Evolutionary conservation across 2,888 invertebrate genomes (phyloP).

Genomic region (Synergus umbraculus): DNA sequence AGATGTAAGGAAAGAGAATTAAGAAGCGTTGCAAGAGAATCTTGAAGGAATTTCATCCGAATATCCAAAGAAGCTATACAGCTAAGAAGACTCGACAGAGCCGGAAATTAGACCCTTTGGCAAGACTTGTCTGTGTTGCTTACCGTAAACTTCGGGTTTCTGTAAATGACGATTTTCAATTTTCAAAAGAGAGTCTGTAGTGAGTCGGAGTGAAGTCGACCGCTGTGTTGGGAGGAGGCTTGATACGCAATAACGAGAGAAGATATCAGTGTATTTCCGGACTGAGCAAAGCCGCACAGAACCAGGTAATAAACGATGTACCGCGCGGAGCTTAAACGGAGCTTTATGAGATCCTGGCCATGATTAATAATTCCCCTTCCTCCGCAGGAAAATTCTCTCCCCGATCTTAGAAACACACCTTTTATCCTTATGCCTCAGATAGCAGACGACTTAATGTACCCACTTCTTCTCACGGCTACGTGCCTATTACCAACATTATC

Average conservation of each 20-base stretch:
- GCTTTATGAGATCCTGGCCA: slow-evolving; percentile 74
- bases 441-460: slow-evolving; percentile 44
- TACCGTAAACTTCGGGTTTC: slow-evolving; percentile 30
- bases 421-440: slow-evolving; percentile 53
- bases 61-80: slow-evolving; percentile 8
- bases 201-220: neutral
- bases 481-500: slow-evolving; percentile 42
- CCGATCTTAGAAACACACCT: slow-evolving; percentile 45
- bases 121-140: slow-evolving; percentile 34
- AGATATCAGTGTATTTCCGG: slow-evolving; percentile 64
- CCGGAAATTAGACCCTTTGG: slow-evolving; percentile 38
- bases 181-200: neutral
- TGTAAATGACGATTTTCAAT: slow-evolving; percentile 40
- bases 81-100: slow-evolving; percentile 17
- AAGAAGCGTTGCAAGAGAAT: slow-evolving; percentile 7
- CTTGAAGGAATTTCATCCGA: slow-evolving; percentile 23
- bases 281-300: slow-evolving; percentile 60
- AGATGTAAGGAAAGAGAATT: neutral
- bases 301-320: slow-evolving; percentile 71
- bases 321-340: slow-evolving; percentile 54
- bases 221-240: slow-evolving; percentile 1
- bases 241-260: slow-evolving; percentile 18
- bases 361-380: slow-evolving; percentile 74
- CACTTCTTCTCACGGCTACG: slow-evolving; percentile 31
- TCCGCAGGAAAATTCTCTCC: slow-evolving; percentile 1